Percentiles rank a stretch among this genome's conserved stretches.
Conservation (phyloP, 2,888 invertebrate genomes). For the Dichetophora obliterata region DNA sequence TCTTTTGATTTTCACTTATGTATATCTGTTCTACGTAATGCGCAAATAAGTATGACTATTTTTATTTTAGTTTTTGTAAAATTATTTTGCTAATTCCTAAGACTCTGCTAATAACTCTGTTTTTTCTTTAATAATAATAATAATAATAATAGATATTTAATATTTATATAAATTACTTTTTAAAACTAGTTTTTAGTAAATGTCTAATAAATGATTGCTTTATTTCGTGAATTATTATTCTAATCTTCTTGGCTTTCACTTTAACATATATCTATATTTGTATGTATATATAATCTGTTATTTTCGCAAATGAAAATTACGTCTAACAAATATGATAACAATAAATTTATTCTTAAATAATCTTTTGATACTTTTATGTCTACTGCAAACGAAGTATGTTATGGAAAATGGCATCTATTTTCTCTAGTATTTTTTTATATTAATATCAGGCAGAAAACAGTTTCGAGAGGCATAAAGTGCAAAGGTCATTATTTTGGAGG, state of each 20-base stretch:
- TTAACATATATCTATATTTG: background rate
- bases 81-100: slow-evolving; percentile 23
- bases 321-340: slow-evolving; percentile 16
- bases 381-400: slow-evolving; percentile 3
- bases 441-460: background rate
- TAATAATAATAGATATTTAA: too few species aligned
- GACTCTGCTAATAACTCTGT: background rate
- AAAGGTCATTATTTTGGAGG: background rate
- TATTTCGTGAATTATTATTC: slow-evolving; percentile 15
- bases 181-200: too few species aligned
- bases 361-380: slow-evolving; percentile 3
- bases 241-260: background rate
- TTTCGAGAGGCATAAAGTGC: slow-evolving; percentile 21
- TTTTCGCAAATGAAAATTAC: background rate
- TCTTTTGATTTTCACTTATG: too few species aligned
- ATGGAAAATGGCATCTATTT: background rate
- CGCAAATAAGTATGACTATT: too few species aligned
- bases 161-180: too few species aligned
- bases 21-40: too few species aligned
- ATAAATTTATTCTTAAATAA: background rate
- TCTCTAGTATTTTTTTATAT: background rate
- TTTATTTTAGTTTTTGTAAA: background rate
- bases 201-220: slow-evolving; percentile 15
- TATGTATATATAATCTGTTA: background rate
- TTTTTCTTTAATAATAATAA: too few species aligned